These are phyloP conservation scores for Athalia cordata DNA, from an alignment of 2,888 invertebrate species.

Conservation along the genomic window DNA sequence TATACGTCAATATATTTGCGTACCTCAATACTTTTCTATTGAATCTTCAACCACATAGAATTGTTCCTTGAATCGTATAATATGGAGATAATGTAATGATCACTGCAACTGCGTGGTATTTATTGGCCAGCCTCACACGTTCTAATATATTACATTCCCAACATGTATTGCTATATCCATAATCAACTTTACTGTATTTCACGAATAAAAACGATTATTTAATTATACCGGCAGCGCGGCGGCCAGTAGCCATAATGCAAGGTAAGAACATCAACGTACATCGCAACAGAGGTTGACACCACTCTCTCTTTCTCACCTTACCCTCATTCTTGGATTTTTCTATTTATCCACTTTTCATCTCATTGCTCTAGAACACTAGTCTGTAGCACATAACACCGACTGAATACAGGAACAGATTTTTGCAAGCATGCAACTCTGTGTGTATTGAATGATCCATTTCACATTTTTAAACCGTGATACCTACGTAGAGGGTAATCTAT, in stretches of 20 bases:
- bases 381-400: slow-evolving; percentile 44
- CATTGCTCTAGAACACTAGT: slow-evolving; percentile 43
- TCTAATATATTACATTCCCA: slow-evolving; percentile 52
- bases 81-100: neutral
- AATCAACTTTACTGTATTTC: slow-evolving; percentile 67
- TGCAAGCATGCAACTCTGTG: slow-evolving; percentile 42
- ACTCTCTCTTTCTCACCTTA: slow-evolving; percentile 57
- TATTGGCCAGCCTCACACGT: slow-evolving; percentile 40
- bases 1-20: neutral
- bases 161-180: slow-evolving; percentile 50
- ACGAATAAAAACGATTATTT: slow-evolving; percentile 73
- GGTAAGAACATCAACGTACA: slow-evolving; percentile 73
- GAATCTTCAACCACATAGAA: neutral
- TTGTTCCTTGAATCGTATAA: neutral
- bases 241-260: slow-evolving; percentile 73
- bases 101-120: slow-evolving; percentile 41
- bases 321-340: slow-evolving; percentile 48
- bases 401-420: slow-evolving; percentile 33
- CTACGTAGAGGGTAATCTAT: neutral
- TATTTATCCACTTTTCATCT: slow-evolving; percentile 43
- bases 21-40: neutral
- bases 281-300: slow-evolving; percentile 71
- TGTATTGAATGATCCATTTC: slow-evolving; percentile 19
- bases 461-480: slow-evolving; percentile 27
- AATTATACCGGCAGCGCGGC: slow-evolving; percentile 74